Base-by-base conservation (phyloP, 2,113 vertebrate species). In the Ochotona princeps region DNA sequence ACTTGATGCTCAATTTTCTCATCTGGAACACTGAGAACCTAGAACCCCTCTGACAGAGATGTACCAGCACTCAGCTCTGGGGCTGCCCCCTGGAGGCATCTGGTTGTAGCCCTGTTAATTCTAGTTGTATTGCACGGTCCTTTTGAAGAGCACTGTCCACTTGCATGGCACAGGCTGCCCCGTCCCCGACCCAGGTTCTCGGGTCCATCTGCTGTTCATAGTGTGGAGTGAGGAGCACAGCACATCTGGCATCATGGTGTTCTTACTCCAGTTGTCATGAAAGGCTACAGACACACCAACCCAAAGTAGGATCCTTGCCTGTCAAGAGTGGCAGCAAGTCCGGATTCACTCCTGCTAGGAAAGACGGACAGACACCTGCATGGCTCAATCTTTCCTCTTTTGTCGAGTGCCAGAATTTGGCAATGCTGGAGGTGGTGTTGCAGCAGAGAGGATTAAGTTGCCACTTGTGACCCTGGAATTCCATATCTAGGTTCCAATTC, bases 201-300 rank as follows among this genome's bases (percentile, higher is more conserved):
- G 81, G 65, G 44, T 87, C 75, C 30, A 93, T 32, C 47, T 60
- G 60, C 30, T 66, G 28, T n/a, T 28, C 69, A 44, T 2, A 49
- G 17, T 61, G 63, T 21, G 51, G 94, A 51, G n/a, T 38, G 4
- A 72, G 69, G 70, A 60, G 38, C 35, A 44, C 1, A 20, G 83
- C 44, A 92, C 8, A 54, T 13, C 76, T 13, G 3, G 30, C 23
- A 90, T 61, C 63, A 84, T 75, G 75, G 81, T 92, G 80, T 87
- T 51, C 63, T 85, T 66, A 51, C 8, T 86, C 49, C 86, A 93
- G 57, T 72, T 73, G n/a, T 93, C 96, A 93, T 88, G 89, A 95
- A 96, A 91, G 44, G 13, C 75, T 32, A 47, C 17, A 49, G 32
- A 92, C 25, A 80, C 2, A 30, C 0, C 23, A 11, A 57, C 49